phyloP scores from a whole-genome alignment of 2,113 vertebrate genomes.

The Oxyruncus cristatus region DNA sequence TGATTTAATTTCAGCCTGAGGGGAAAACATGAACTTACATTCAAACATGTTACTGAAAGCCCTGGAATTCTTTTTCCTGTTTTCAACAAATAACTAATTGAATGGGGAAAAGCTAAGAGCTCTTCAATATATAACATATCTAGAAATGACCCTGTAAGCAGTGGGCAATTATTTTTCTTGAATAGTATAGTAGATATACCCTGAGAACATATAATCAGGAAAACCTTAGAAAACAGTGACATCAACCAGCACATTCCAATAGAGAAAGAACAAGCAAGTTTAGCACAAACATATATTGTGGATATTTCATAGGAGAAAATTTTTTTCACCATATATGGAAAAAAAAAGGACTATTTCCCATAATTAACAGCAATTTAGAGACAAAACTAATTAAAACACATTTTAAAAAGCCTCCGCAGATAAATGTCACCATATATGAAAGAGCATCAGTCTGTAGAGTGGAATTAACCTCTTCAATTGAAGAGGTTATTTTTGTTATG shows the following conservation, averaged over 20 bases:
- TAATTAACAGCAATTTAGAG: not conserved
- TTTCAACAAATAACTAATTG: not conserved
- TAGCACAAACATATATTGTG: not conserved
- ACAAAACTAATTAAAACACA: not conserved
- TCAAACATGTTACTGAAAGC: slow-evolving; percentile 11
- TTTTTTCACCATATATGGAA: not conserved
- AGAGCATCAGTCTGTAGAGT: not conserved
- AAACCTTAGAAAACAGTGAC: not conserved
- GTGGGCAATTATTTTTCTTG: not conserved
- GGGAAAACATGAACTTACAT: not conserved
- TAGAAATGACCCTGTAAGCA: not conserved
- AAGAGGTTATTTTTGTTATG: not conserved
- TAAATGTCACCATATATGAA: not conserved
- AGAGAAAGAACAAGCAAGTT: not conserved
- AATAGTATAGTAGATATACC: not conserved
- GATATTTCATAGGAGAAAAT: not conserved
- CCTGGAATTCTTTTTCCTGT: not conserved
- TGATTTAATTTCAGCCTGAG: not conserved
- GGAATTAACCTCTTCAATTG: not conserved
- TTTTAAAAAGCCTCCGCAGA: not conserved
- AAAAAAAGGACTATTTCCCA: not conserved
- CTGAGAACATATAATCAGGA: not conserved
- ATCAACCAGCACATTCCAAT: not conserved
- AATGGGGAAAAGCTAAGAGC: not conserved
- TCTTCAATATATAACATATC: not conserved